Evolutionary conservation across 2,113 vertebrate species (phyloP).

Genomic region (Pseudorhombus dupliciocellatus): DNA sequence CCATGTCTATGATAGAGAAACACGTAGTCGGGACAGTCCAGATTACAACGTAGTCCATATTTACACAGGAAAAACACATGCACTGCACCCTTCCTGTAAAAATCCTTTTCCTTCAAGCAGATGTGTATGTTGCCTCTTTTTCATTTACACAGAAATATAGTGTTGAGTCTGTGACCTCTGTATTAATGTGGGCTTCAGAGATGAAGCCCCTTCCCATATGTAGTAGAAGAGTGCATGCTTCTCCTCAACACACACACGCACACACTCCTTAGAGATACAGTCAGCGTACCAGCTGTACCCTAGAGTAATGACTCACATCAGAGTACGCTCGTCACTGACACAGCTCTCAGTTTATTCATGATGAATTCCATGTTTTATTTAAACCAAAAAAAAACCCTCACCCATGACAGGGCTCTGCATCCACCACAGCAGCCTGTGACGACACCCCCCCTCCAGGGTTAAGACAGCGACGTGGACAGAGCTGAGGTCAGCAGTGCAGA

Average conservation of each 20-base stretch:
- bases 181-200: conserved; percentile 35
- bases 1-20: conserved; percentile 24
- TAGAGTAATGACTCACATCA: conserved; percentile 48
- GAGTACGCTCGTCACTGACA: conserved; percentile 20
- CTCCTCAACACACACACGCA: conserved; percentile 3
- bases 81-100: not conserved
- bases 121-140: conserved; percentile 35
- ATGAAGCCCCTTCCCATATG: conserved; percentile 37
- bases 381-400: conserved; percentile 4
- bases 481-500: conserved; percentile 39
- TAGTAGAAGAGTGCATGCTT: not conserved
- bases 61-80: conserved; percentile 19
- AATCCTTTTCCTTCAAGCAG: conserved; percentile 20
- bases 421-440: conserved; percentile 1
- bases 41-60: conserved; percentile 31
- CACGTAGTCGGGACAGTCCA: conserved; percentile 20
- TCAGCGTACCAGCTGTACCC: conserved; percentile 29
- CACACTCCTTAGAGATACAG: not conserved
- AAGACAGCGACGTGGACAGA: not conserved
- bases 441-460: conserved; percentile 3
- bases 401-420: conserved; percentile 5
- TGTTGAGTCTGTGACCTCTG: conserved; percentile 47
- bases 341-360: conserved; percentile 25
- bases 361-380: conserved; percentile 60
- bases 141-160: conserved; percentile 19